phyloP scores from a whole-genome alignment of 2,113 vertebrate species.

The Toxotes jaculatrix region DNA sequence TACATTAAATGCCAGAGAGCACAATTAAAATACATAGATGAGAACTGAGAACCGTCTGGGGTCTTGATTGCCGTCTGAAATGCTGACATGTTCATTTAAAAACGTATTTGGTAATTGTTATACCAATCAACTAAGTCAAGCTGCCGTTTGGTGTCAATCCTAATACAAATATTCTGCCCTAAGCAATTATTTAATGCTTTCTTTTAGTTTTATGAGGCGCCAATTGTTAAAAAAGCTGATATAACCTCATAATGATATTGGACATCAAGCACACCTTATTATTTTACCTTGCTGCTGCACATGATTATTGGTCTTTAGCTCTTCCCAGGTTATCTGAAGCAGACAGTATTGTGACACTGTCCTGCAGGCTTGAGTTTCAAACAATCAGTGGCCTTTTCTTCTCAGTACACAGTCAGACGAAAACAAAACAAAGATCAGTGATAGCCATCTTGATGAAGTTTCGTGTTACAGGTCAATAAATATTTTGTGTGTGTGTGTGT shows the following conservation, averaged over 20 bases:
- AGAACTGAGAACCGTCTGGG: background rate
- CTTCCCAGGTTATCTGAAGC: slow-evolving; percentile 25
- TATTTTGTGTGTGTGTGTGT: slow-evolving; percentile 49
- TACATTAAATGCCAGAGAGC: background rate
- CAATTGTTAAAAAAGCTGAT: no score
- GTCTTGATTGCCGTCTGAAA: no score
- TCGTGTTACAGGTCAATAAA: slow-evolving; percentile 52
- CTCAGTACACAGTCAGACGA: slow-evolving; percentile 33
- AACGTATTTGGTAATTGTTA: no score
- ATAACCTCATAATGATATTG: no score
- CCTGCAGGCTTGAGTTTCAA: slow-evolving; percentile 50
- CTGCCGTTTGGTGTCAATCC: background rate
- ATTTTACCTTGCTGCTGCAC: background rate
- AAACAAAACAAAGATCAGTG: slow-evolving; percentile 52
- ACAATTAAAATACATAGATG: background rate
- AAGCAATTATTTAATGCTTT: no score
- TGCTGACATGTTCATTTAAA: no score
- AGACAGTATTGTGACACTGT: slow-evolving; percentile 50
- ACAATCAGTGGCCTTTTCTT: slow-evolving; percentile 31
- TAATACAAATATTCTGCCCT: no score
- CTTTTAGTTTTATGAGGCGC: no score
- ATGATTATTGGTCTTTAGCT: slow-evolving; percentile 5
- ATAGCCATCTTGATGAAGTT: slow-evolving; percentile 29
- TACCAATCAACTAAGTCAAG: background rate
- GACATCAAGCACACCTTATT: no score